A percentile compares a stretch with the other conserved stretches of the same genome.
These are phyloP conservation scores for Microcebus lehilahytsara DNA, from an alignment of 2,113 vertebrate species.

Conservation along the genomic window DNA sequence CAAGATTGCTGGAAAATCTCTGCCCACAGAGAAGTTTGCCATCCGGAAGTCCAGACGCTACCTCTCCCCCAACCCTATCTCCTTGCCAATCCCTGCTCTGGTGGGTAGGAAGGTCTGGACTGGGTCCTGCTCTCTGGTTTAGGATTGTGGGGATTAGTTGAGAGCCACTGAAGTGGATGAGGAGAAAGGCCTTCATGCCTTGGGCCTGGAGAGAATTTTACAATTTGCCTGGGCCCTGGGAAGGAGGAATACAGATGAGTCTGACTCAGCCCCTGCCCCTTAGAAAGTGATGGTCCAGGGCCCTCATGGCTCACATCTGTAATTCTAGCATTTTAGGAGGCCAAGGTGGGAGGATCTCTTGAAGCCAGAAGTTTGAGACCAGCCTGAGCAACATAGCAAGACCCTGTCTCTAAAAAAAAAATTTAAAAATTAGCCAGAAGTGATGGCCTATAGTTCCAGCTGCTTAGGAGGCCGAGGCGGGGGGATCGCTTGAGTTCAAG, in stretches of 20 bases:
- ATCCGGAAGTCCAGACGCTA: constrained; percentile 97
- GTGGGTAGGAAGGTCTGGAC: constrained; percentile 82
- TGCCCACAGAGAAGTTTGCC: constrained; percentile 99
- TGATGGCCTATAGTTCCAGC: no score
- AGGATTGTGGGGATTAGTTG: neutral
- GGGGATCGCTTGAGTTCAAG: no score
- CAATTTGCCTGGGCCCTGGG: neutral
- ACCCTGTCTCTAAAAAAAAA: no score
- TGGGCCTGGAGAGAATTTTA: neutral
- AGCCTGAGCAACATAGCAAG: no score
- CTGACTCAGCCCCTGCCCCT: neutral
- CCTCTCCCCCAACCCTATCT: constrained; percentile 88
- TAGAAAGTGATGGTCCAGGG: neutral
- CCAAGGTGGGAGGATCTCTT: no score
- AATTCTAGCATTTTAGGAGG: no score
- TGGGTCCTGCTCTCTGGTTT: neutral
- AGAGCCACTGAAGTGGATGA: neutral
- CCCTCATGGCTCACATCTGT: no score
- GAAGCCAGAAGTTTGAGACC: no score
- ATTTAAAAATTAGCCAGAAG: no score
- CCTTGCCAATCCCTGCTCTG: constrained; percentile 93
- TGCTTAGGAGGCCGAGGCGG: no score
- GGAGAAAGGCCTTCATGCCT: neutral
- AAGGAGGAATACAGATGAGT: neutral
- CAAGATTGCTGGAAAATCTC: constrained; percentile 99